Conservation (phyloP, 2,888 invertebrate genomes). For the Cephus pulcher region DNA sequence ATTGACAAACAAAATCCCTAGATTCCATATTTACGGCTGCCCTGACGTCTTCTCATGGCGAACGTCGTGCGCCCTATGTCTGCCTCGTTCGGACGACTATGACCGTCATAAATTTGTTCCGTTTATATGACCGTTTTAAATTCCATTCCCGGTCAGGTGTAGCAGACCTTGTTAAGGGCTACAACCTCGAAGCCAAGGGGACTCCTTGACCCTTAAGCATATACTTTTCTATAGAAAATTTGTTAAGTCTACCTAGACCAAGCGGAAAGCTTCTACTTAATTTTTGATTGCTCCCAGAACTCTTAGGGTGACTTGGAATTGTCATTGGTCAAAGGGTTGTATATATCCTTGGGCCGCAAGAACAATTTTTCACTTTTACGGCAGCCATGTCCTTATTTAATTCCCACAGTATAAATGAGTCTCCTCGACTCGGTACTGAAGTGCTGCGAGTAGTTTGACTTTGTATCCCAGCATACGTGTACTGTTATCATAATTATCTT, state of each 20-base stretch:
- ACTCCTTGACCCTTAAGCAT: neutral
- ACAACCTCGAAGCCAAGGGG: conserved; percentile 10
- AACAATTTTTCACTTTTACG: neutral
- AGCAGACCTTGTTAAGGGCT: conserved; percentile 37
- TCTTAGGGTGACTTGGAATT: neutral
- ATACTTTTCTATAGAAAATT: neutral
- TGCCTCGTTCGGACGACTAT: conserved; percentile 20
- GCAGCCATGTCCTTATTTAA: neutral
- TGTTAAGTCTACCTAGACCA: neutral
- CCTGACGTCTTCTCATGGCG: conserved; percentile 15
- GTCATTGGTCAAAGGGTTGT: neutral
- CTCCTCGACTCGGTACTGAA: neutral
- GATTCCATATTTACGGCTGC: conserved; percentile 44
- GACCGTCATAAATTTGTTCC: conserved; percentile 49
- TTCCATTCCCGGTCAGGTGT: conserved; percentile 44
- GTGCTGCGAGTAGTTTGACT: neutral
- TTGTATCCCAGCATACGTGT: neutral
- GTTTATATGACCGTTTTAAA: conserved; percentile 48
- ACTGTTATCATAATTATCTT: neutral
- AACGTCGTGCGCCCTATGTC: conserved; percentile 23
- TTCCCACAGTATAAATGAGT: neutral
- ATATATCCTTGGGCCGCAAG: neutral
- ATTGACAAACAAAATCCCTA: conserved; percentile 42
- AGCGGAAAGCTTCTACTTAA: neutral
- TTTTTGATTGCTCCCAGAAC: neutral